Conservation (phyloP, 2,888 invertebrate genomes). For the Nomada ruficornis region DNA sequence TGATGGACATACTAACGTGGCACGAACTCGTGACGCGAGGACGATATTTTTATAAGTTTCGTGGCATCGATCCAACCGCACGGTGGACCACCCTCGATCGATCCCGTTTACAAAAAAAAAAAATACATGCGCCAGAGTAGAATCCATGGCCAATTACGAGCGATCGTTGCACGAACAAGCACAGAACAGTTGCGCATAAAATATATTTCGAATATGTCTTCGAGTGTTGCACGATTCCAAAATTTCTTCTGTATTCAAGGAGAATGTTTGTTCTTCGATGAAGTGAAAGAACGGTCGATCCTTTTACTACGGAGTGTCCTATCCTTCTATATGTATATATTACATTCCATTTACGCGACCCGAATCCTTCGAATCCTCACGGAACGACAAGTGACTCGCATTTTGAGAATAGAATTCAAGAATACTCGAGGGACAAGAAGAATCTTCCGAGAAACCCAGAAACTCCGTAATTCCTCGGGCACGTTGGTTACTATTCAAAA, state of each 20-base stretch:
- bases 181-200: no score
- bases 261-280: no score
- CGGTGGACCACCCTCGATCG: constrained; percentile 35
- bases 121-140: background rate
- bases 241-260: no score
- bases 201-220: no score
- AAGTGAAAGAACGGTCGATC: background rate
- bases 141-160: background rate
- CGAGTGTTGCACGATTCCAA: no score
- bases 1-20: constrained; percentile 53
- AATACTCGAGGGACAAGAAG: background rate
- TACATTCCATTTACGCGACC: constrained; percentile 4
- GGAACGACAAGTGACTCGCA: constrained; percentile 11
- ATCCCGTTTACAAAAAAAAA: constrained; percentile 26
- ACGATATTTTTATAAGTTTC: constrained; percentile 70
- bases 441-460: constrained; percentile 15
- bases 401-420: constrained; percentile 32
- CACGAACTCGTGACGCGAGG: constrained; percentile 61
- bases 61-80: constrained; percentile 66
- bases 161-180: background rate
- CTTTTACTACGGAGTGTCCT: background rate
- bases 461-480: background rate
- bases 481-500: background rate
- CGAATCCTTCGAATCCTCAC: background rate
- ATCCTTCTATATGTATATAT: background rate